Evolutionary conservation across 1,140 invertebrate genomes (phyloP), one percentile per base, ranked within the genome.

Genomic region (Philotrypesis tridentata): DNA sequence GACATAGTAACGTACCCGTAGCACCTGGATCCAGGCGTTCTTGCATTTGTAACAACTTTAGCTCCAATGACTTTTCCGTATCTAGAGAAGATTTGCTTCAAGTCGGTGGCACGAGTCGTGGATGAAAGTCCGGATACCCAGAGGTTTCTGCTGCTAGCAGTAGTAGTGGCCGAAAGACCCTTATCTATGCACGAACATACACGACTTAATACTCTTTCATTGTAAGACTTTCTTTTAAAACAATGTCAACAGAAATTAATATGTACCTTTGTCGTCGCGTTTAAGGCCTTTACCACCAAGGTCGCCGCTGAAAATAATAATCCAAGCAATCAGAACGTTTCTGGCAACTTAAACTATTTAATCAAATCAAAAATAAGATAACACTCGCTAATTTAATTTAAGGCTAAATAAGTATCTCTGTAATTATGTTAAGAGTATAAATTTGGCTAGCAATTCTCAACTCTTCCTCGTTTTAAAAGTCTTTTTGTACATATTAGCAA

Each of bases 1-100:
- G 95, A 95, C 97, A 99, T 98, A 0, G 97, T 98, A 4, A 99
- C 97, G 90, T 98, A 98, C 40, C 98, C 98, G 90, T 98, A 99
- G 90, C 97, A 98, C 74, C 96, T 94, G 25, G 97, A 96, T 27
- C 97, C 97, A 2, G 97, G 97, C 33, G 96, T 97, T 76, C 95
- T 94, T 1, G 97, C 97, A 92, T 98, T 98, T 1, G 97, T 98
- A 0, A 99, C 98, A n/a, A 99, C 96, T 93, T 99, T 99, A 0
- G 97, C 97, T 75, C 97, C 97, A 87, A 98, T 95, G 6, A 99
- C 98, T 94, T 98, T 99, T 85, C 97, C 98, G 93, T 97, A 95
- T 88, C 97, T 97, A 23, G 96, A 97, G 87, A 98, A 98, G 25
- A 98, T 93, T 79, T 96, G 94, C 89, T 99, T 99, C 80, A 99